Evolutionary conservation across 1,140 invertebrate genomes (phyloP).

Genomic region (Orius laevigatus): DNA sequence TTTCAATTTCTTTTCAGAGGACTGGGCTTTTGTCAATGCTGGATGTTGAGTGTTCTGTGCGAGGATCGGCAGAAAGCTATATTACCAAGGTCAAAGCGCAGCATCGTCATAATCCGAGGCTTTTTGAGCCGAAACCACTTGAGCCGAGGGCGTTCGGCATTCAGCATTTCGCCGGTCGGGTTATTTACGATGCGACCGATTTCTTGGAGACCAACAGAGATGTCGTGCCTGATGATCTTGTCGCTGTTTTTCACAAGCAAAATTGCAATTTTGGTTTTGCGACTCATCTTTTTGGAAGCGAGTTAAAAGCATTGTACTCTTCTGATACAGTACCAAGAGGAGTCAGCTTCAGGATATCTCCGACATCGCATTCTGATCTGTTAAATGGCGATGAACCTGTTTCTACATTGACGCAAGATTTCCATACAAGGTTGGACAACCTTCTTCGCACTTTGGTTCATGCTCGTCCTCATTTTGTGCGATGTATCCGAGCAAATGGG

Average conservation of each 20-base stretch:
- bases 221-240: constrained; percentile 76
- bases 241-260: constrained; percentile 83
- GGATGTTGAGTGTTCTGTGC: constrained; percentile 79
- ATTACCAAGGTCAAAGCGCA: constrained; percentile 72
- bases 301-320: constrained; percentile 72
- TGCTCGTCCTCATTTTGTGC: constrained; percentile 83
- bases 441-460: constrained; percentile 77
- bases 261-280: constrained; percentile 90
- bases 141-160: constrained; percentile 75
- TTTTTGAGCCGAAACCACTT: constrained; percentile 55
- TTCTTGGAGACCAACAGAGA: constrained; percentile 85
- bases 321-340: constrained; percentile 65
- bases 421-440: constrained; percentile 84
- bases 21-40: constrained; percentile 81
- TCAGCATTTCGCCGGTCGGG: constrained; percentile 78
- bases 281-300: constrained; percentile 81
- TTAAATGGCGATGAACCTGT: constrained; percentile 75
- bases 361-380: constrained; percentile 75
- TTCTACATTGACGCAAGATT: constrained; percentile 84
- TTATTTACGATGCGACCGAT: constrained; percentile 75
- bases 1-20: constrained; percentile 31
- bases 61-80: constrained; percentile 74
- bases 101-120: constrained; percentile 55
- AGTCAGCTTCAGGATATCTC: constrained; percentile 74
- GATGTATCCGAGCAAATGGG: constrained; percentile 75